A percentile compares a stretch with the other conserved stretches of the same genome.
These are phyloP conservation scores for Pelosia muscerda DNA, from an alignment of 2,888 invertebrate genomes.

Conservation along the genomic window DNA sequence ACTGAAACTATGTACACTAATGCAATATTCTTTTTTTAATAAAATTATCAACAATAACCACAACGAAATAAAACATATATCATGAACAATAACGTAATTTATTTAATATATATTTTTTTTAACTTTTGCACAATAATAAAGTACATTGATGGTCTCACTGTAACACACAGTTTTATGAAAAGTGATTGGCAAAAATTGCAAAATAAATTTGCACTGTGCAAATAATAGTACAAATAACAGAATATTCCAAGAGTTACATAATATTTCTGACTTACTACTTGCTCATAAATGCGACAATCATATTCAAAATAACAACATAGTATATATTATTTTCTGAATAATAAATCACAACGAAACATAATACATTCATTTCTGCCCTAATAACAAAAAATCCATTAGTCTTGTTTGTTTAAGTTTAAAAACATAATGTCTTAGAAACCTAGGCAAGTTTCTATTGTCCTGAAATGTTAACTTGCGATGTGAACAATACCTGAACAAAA, in stretches of 20 bases:
- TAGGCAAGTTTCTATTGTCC: constrained; percentile 49
- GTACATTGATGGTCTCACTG: background rate
- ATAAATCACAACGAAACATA: constrained; percentile 7
- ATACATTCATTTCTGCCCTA: constrained; percentile 21
- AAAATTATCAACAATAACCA: constrained; percentile 1
- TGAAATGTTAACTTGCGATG: constrained; percentile 25
- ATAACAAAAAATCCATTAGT: constrained; percentile 27
- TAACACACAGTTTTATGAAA: background rate
- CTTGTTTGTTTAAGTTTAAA: constrained; percentile 27
- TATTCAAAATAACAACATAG: constrained; percentile 10
- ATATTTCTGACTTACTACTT: constrained; percentile 3
- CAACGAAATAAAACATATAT: constrained; percentile 2
- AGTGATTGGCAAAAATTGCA: background rate
- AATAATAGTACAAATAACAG: background rate
- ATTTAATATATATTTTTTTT: background rate
- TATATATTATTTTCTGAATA: background rate
- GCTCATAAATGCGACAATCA: background rate
- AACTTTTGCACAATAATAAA: constrained; percentile 8
- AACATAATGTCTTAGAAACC: constrained; percentile 28
- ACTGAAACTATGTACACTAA: background rate
- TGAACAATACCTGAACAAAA: constrained; percentile 19
- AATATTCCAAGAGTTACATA: background rate
- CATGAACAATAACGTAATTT: constrained; percentile 12
- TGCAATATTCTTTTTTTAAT: background rate
- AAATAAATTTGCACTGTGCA: constrained; percentile 4